phyloP scores from a whole-genome alignment of 2,113 vertebrate species.

The Dipodomys ordii region DNA sequence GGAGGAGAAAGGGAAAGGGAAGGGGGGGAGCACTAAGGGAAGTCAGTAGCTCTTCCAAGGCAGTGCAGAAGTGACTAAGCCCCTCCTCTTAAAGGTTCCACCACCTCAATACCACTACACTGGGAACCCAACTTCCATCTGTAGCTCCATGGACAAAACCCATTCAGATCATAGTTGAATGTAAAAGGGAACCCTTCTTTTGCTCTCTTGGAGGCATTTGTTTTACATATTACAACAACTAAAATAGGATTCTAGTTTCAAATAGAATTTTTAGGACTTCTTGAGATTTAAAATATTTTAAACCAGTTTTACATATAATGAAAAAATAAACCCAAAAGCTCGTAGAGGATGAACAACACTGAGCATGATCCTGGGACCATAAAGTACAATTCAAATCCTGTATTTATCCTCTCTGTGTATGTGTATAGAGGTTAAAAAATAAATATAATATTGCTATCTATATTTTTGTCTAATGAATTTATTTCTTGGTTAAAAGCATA shows the following conservation, averaged over 20 bases:
- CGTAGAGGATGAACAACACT: neutral
- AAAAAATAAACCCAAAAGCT: neutral
- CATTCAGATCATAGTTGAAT: neutral
- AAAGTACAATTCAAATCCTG: neutral
- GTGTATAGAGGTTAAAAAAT: neutral
- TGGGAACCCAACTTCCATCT: neutral
- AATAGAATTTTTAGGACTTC: conserved; percentile 6
- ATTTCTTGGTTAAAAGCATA: conserved; percentile 9
- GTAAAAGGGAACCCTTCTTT: neutral
- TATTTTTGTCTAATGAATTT: neutral
- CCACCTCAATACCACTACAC: neutral
- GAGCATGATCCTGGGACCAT: neutral
- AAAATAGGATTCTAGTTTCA: neutral
- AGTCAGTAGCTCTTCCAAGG: neutral
- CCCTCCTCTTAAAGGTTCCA: neutral
- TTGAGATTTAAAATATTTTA: neutral
- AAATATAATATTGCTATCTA: neutral
- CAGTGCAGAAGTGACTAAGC: neutral
- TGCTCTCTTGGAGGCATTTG: neutral
- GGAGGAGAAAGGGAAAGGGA: too few relatives aligned
- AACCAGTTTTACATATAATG: conserved; percentile 1
- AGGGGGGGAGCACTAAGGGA: neutral
- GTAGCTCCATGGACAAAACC: neutral
- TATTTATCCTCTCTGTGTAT: neutral
- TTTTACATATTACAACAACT: conserved; percentile 5